Percentiles rank a stretch among this genome's conserved stretches.
These are phyloP conservation scores for Choristoneura fumiferana DNA, from an alignment of 1,140 invertebrate genomes.

Conservation along the genomic window DNA sequence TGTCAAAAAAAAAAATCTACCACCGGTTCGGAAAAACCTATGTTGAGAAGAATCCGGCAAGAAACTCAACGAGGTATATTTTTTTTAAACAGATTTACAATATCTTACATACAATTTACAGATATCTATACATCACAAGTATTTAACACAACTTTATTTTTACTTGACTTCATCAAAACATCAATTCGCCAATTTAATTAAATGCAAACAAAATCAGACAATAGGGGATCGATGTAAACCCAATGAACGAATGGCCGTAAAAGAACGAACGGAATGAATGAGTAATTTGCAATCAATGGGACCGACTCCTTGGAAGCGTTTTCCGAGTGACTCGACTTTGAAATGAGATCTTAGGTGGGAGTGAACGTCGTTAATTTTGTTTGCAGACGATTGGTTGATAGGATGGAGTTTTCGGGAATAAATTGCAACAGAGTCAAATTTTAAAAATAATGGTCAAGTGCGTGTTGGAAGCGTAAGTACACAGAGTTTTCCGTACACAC, in stretches of 20 bases:
- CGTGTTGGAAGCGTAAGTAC: background rate
- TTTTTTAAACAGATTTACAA: too few species aligned
- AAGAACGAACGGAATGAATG: slow-evolving; percentile 17
- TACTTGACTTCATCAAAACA: too few species aligned
- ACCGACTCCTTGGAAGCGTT: slow-evolving; percentile 1
- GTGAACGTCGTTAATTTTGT: background rate
- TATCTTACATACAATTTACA: too few species aligned
- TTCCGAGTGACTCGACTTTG: background rate
- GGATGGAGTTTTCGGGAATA: background rate
- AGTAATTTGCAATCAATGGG: slow-evolving; percentile 14
- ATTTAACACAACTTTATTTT: too few species aligned
- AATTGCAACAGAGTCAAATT: background rate
- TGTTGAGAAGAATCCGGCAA: too few species aligned
- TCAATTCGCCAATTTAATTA: slow-evolving; percentile 11
- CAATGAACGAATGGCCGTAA: slow-evolving; percentile 12
- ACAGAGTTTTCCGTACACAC: too few species aligned
- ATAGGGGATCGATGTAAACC: slow-evolving; percentile 1
- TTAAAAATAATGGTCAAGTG: background rate
- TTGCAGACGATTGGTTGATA: background rate
- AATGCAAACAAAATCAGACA: slow-evolving; percentile 16
- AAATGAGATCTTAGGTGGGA: slow-evolving; percentile 3
- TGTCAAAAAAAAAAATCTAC: too few species aligned
- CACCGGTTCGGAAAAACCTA: too few species aligned
- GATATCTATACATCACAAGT: too few species aligned
- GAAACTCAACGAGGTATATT: too few species aligned